phyloP scores from a whole-genome alignment of 2,888 invertebrate species.

The Drosophila atripex region DNA sequence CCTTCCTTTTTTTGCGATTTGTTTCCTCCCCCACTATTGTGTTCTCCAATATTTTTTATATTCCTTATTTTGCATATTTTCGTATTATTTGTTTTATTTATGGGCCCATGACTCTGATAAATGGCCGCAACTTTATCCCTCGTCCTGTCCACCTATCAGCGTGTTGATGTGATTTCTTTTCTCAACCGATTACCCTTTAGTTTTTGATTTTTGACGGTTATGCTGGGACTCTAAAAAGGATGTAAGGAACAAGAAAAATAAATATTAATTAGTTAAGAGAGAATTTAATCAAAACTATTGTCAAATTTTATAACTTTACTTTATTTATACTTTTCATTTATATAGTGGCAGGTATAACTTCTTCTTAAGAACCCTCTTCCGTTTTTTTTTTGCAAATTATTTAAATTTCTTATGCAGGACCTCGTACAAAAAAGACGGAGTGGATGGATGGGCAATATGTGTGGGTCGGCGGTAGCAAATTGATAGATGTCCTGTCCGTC shows the following conservation, averaged over 20 bases:
- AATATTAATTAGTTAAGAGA: too few species aligned
- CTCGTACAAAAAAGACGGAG: constrained; percentile 32
- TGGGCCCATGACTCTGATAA: constrained; percentile 70
- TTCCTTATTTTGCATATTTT: constrained; percentile 74
- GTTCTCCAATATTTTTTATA: constrained; percentile 59
- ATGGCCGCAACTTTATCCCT: constrained; percentile 50
- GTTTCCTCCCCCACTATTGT: constrained; percentile 9
- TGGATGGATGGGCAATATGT: constrained; percentile 28
- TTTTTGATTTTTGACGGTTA: neutral
- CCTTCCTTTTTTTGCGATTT: constrained; percentile 17
- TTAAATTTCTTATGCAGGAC: constrained; percentile 50
- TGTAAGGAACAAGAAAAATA: neutral
- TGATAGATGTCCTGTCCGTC: constrained; percentile 44
- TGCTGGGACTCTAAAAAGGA: too few species aligned
- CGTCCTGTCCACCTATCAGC: constrained; percentile 56
- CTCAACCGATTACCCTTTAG: constrained; percentile 19
- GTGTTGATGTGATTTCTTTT: constrained; percentile 74
- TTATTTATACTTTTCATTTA: neutral
- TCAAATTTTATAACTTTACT: neutral
- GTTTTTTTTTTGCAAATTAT: constrained; percentile 37
- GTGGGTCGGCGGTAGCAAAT: constrained; percentile 35
- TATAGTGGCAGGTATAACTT: neutral
- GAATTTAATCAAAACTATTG: too few species aligned
- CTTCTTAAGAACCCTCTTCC: neutral
- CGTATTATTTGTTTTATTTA: constrained; percentile 77